Evolutionary conservation across 2,888 invertebrate species (phyloP).

Genomic region (Sphecodes monilicornis): DNA sequence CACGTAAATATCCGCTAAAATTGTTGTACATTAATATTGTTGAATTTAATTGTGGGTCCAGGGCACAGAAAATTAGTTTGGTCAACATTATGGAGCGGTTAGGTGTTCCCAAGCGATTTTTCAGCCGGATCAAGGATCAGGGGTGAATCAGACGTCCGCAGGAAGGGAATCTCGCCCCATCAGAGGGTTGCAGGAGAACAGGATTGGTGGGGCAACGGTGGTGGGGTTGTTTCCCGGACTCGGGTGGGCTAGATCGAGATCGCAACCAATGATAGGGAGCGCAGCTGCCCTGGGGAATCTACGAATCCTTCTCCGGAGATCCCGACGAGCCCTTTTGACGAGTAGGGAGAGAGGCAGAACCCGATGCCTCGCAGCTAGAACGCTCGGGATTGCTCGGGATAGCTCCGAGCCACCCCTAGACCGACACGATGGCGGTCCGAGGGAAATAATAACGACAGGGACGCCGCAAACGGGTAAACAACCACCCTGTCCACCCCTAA

Average conservation of each 20-base stretch:
- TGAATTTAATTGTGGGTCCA: neutral
- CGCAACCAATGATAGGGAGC: constrained; percentile 83
- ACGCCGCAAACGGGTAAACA: neutral
- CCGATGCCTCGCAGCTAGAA: constrained; percentile 25
- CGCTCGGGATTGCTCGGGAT: constrained; percentile 6
- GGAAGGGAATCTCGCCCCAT: constrained; percentile 51
- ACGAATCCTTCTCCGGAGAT: constrained; percentile 57
- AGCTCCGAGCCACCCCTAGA: neutral
- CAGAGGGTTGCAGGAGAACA: constrained; percentile 55
- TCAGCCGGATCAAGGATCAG: neutral
- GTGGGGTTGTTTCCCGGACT: constrained; percentile 78
- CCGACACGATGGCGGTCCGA: constrained; percentile 8
- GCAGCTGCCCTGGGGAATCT: constrained; percentile 78
- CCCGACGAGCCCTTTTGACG: constrained; percentile 42
- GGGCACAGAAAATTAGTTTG: neutral
- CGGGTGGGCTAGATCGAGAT: constrained; percentile 81
- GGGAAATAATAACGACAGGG: constrained; percentile 25
- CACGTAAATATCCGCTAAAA: neutral
- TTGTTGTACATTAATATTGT: neutral
- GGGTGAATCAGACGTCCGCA: neutral
- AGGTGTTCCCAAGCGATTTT: constrained; percentile 7
- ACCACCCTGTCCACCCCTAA: neutral
- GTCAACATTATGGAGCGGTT: neutral
- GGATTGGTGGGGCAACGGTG: constrained; percentile 82
- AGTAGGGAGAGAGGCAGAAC: constrained; percentile 9